Evolutionary conservation across 2,797 vertebrate species (phyloP), one percentile per base, ranked within the genome.

Genomic region (Esox masquinongy): DNA sequence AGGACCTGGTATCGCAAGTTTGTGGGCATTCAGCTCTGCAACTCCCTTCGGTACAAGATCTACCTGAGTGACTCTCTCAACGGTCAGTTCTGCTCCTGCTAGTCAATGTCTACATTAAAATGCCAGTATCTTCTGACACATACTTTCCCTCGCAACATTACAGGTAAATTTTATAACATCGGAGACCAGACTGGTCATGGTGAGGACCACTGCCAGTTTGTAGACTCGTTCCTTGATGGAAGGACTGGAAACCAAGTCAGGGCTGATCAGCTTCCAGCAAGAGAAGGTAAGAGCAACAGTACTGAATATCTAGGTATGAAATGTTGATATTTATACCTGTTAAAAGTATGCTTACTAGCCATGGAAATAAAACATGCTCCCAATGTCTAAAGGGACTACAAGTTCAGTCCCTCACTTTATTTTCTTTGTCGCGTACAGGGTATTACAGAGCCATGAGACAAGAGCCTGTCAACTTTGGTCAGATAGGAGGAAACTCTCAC

Each of bases 1-100:
- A 95, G 97, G 77, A 99, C 97, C 0, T 99, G 97, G 97, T 99
- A 99, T 88, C 95, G 97, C 77, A 99, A 99, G 88, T 99, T 98
- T 77, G 97, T 99, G 0, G 97, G 97, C 1, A 95, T 99, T 74
- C 96, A 99, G 87, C 91, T 99, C 15, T 99, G 97, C 84, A 99
- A 99, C 88, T 99, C 97, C 0, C 95, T 99, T 68, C 91, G 97
- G 88, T 99, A 99, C 89, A 97, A 99, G 93, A 99, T 99, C 92
- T 99, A 99, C 86, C 94, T 99, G 88, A 97, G 97, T 0, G 96
- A 99, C 84, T 92, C 96, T 2, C 96, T 99, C 78, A 95, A 92
- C 71, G 97, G 97, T 99, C 86, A 93, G 94, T 85, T 31, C 26
- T 56, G 22, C 56, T 61, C 24, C 56, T 24, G 3, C n/a, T 24